These are phyloP conservation scores for Dipodomys spectabilis DNA, from an alignment of 2,113 vertebrate genomes.

Conservation along the genomic window DNA sequence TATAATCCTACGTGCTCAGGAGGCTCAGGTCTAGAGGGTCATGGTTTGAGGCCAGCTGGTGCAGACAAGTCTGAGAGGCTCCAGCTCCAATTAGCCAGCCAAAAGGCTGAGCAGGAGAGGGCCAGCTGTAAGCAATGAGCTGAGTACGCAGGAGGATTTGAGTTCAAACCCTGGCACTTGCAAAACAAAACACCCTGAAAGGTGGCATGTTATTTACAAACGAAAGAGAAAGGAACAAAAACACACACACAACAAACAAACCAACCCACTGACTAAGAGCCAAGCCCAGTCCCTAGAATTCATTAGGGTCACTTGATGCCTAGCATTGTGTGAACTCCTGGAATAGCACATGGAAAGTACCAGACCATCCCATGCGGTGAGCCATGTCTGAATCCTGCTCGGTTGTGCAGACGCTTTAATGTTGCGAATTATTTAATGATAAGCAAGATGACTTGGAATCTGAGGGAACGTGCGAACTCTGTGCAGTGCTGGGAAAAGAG, in stretches of 20 bases:
- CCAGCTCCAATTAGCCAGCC: no score
- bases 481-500: no score
- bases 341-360: conserved; percentile 13
- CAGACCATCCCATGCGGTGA: background rate
- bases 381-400: background rate
- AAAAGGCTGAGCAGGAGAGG: no score
- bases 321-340: background rate
- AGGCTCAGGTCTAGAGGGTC: no score
- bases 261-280: background rate
- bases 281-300: background rate
- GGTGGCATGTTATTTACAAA: background rate
- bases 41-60: no score
- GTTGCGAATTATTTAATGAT: background rate
- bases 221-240: background rate
- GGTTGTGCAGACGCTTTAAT: background rate
- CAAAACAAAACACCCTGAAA: no score
- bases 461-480: background rate
- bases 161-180: no score
- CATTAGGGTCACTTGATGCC: background rate
- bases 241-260: background rate
- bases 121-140: no score
- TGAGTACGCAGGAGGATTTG: no score
- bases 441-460: background rate
- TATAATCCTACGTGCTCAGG: no score
- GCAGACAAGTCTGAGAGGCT: no score